A percentile compares a stretch with the other conserved stretches of the same genome.
Evolutionary conservation across 1,140 invertebrate genomes (phyloP).

Genomic region (Gonatopus flavifemur): DNA sequence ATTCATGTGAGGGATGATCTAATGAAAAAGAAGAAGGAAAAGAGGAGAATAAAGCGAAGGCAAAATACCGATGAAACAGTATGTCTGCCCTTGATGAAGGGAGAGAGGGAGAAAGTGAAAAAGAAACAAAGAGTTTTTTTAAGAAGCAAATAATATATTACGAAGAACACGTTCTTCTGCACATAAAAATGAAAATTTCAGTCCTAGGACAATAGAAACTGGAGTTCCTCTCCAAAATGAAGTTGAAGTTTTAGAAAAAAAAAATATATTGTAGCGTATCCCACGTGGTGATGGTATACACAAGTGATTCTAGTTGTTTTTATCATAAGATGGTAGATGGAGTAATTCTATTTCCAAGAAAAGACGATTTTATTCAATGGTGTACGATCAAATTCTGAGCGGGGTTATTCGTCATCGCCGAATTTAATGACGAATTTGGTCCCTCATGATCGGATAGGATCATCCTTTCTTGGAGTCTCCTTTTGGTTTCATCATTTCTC

Average conservation of each 20-base stretch:
- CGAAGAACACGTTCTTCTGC: constrained; percentile 43
- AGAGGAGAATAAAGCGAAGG: too few relatives aligned
- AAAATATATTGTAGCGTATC: constrained; percentile 46
- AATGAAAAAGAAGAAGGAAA: too few relatives aligned
- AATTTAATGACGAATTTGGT: too few relatives aligned
- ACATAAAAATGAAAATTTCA: constrained; percentile 30
- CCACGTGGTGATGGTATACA: constrained; percentile 47
- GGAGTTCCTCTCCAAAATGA: too few relatives aligned
- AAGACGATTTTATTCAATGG: too few relatives aligned
- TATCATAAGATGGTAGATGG: constrained; percentile 36
- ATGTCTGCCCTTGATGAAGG: neutral
- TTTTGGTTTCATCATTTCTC: constrained; percentile 18
- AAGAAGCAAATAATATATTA: neutral
- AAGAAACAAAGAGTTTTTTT: neutral
- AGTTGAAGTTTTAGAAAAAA: too few relatives aligned
- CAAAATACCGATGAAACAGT: too few relatives aligned
- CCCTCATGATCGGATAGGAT: too few relatives aligned
- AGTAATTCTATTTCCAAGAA: too few relatives aligned
- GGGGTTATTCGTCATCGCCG: too few relatives aligned
- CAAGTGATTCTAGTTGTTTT: constrained; percentile 53
- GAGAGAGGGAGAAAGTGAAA: neutral
- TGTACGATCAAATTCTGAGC: too few relatives aligned
- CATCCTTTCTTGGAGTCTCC: neutral
- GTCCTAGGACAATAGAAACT: constrained; percentile 31
- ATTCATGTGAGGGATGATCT: too few relatives aligned